phyloP scores from a whole-genome alignment of 2,888 invertebrate genomes.

The Aleiodes alternator region DNA sequence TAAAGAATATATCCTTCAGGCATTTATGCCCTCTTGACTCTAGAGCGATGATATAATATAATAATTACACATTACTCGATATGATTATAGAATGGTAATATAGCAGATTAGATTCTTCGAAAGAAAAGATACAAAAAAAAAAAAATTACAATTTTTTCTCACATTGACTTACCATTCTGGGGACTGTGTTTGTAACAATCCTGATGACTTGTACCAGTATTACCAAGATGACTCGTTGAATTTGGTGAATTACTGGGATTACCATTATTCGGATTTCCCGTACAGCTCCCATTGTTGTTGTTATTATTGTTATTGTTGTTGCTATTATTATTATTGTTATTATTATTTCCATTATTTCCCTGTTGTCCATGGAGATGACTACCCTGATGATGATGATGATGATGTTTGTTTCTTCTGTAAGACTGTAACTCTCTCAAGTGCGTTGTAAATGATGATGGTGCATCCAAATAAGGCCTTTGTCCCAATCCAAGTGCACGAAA shows the following conservation, averaged over 20 bases:
- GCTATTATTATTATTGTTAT: slow-evolving; percentile 43
- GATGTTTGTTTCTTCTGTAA: slow-evolving; percentile 82
- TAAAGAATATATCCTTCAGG: no score
- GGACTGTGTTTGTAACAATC: slow-evolving; percentile 74
- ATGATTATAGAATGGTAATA: no score
- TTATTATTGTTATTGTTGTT: slow-evolving; percentile 62
- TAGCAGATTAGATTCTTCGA: no score
- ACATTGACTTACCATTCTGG: slow-evolving; percentile 71
- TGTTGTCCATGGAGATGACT: slow-evolving; percentile 57
- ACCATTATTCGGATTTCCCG: slow-evolving; percentile 65
- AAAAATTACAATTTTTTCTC: slow-evolving; percentile 32
- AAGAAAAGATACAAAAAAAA: no score
- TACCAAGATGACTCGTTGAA: slow-evolving; percentile 68
- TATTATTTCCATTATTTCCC: slow-evolving; percentile 42
- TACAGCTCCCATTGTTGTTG: slow-evolving; percentile 64
- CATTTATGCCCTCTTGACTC: no score
- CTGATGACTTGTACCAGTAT: slow-evolving; percentile 69
- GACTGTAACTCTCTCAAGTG: slow-evolving; percentile 83
- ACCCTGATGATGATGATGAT: slow-evolving; percentile 72
- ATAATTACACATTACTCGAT: no score
- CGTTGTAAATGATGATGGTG: slow-evolving; percentile 78
- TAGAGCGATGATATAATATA: no score
- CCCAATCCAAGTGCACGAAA: slow-evolving; percentile 85
- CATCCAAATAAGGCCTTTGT: slow-evolving; percentile 83
- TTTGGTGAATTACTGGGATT: slow-evolving; percentile 67